Percentiles rank a stretch among this genome's conserved stretches.
Conservation (phyloP, 2,797 vertebrate genomes). For the Acrossocheilus wenchowensis region DNA sequence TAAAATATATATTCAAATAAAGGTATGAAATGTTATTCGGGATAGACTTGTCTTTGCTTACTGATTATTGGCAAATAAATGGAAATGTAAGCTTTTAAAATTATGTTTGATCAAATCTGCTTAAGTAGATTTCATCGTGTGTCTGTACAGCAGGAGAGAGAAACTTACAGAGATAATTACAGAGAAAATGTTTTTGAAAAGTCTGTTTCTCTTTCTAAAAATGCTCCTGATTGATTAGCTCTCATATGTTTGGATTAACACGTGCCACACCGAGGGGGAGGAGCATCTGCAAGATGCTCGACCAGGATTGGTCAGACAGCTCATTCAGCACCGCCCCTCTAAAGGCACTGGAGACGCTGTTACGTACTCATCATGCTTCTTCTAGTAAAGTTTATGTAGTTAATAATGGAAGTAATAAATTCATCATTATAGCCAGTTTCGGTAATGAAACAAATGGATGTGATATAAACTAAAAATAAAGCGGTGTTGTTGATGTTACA, state of each 20-base stretch:
- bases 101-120: no score
- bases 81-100: background rate
- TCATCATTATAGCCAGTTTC: background rate
- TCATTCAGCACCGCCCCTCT: background rate
- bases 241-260: conserved; percentile 1
- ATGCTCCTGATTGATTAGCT: background rate
- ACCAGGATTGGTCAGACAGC: background rate
- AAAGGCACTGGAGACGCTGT: background rate
- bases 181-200: background rate
- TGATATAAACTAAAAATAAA: background rate
- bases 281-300: background rate
- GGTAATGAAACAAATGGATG: background rate
- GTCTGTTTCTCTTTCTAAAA: background rate
- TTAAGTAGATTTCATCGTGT: background rate
- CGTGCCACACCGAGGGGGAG: background rate
- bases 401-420: background rate
- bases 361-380: background rate
- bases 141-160: no score
- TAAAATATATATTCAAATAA: background rate
- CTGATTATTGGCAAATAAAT: background rate
- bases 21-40: background rate
- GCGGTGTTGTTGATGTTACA: background rate
- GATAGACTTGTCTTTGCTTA: background rate
- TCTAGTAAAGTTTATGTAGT: background rate
- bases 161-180: background rate